Evolutionary conservation across 2,113 vertebrate species (phyloP), one percentile per base, ranked within the genome.

Genomic region (Anhinga anhinga): DNA sequence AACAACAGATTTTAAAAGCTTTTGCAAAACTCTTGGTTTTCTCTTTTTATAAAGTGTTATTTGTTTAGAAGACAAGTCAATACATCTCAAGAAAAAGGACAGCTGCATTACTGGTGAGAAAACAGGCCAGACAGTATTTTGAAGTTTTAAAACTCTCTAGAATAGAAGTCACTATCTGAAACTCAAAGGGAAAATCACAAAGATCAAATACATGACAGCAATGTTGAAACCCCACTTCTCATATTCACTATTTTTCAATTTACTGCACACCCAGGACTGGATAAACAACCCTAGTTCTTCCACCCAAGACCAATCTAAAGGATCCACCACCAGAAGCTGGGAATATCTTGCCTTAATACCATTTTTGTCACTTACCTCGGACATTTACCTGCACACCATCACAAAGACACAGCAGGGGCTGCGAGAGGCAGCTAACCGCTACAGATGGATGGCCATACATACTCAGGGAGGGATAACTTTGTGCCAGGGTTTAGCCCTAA

Each of bases 401-500:
- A 25, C 1, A 11, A 66, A 20, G 49, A 27, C 9, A 10, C 47
- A 32, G 15, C 16, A 55, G 2, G 5, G 23, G 34, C 66, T 83
- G 42, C 53, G 56, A 20, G 62, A 72, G 58, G 92, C n/a, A 90
- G 40, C 52, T 34, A 7, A 25, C 3, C 1, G 1, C 38, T 12
- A 1, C 8, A 1, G 0, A 20, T 2, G 13, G 11, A 4, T 1
- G 16, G 25, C 9, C 42, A 20, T 2, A 47, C 11, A 17, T 2
- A 23, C 25, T 5, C 30, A 1, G 5, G 40, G 47, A 78, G 11
- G 22, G 26, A 18, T 4, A 47, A n/a, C 2, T 47, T 13, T 29
- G n/a, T 36, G 45, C 23, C 70, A 89, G n/a, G 40, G 50, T 47
- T 58, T 26, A 84, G n/a, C 20, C 56, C 34, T 1, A 15, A 30